Conservation (phyloP, 2,797 vertebrate genomes). For the Lateolabrax maculatus region DNA sequence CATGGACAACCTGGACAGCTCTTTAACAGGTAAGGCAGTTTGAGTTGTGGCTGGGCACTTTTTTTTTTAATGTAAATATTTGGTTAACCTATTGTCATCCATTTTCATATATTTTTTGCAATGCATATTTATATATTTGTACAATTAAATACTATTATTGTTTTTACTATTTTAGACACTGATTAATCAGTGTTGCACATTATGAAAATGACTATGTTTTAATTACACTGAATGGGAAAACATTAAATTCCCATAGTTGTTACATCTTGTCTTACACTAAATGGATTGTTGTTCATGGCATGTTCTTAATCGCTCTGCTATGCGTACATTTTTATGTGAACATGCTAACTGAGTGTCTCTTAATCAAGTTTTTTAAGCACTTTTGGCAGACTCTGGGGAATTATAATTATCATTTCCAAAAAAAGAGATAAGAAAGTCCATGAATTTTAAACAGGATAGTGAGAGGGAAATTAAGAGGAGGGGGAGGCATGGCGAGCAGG, state of each 20-base stretch:
- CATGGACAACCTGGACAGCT: constrained; percentile 99
- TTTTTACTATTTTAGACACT: not conserved
- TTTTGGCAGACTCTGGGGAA: constrained; percentile 77
- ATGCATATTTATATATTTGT: not conserved
- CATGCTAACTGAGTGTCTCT: constrained; percentile 65
- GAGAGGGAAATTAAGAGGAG: constrained; percentile 79
- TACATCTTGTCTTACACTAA: constrained; percentile 50
- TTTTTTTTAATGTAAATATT: not conserved
- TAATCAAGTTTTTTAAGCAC: constrained; percentile 75
- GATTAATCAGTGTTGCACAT: not conserved
- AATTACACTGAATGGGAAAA: constrained; percentile 12
- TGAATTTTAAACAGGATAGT: constrained; percentile 87
- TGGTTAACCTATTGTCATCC: not conserved
- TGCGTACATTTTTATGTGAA: constrained; percentile 61
- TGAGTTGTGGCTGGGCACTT: not conserved
- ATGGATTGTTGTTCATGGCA: constrained; percentile 43
- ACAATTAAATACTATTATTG: not conserved
- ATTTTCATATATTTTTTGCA: not conserved
- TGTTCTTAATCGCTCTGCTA: constrained; percentile 48
- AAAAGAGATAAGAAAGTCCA: constrained; percentile 86
- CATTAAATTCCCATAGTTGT: constrained; percentile 26
- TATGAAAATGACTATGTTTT: constrained; percentile 3
- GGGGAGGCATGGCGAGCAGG: constrained; percentile 41
- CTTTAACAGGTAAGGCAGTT: constrained; percentile 91
- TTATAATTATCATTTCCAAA: constrained; percentile 82